Base-by-base conservation (phyloP, 2,113 vertebrate genomes). In the Triplophysa rosa region DNA sequence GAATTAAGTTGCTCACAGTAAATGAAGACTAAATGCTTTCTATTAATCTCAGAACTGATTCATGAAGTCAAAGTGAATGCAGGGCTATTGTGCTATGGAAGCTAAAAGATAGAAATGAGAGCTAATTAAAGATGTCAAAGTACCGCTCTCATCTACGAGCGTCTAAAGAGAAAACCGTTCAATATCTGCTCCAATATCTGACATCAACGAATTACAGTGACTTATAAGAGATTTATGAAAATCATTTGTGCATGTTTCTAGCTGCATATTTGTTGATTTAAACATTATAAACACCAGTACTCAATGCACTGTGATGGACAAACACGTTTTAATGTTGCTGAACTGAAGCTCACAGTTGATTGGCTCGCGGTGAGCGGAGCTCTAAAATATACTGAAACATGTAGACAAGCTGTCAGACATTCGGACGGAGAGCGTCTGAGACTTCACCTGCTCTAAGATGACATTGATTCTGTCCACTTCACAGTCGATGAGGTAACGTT, bases 401-500 rank as follows among this genome's bases (percentile, higher is more conserved):
- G 12, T 14, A 54, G 40, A 58, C 47, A 49, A 21, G 61, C 42
- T 26, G 75, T 17, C n/a, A 71, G 68, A 71, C 68, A 71, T 49
- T 23, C 2, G 52, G 67, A 29, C 21, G 26, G 12, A 67, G 12
- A 72, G 58, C 61, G 24, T 58, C 21, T 52, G 14, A 66, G 40
- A 45, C 69, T 79, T 85, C 94, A 99, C 98, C 96, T 99, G 97
- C 85, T 98, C 97, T 89, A 99, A 90, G 91, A 99, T 98, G 79
- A 94, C 96, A 91, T 97, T 98, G 92, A 98, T 98, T 87, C 96
- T 92, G 87, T 94, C 95, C 49, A 98, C 94, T 92, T 98, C 97
- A 10, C 98, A 99, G 92, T 99, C 98, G 82, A 99, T 98, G 89
- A 99, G 93, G 74, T 93, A 99, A 88, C 95, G 95, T 86, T 98